phyloP scores from a whole-genome alignment of 2,113 vertebrate genomes.

The Ploceus nigricollis region DNA sequence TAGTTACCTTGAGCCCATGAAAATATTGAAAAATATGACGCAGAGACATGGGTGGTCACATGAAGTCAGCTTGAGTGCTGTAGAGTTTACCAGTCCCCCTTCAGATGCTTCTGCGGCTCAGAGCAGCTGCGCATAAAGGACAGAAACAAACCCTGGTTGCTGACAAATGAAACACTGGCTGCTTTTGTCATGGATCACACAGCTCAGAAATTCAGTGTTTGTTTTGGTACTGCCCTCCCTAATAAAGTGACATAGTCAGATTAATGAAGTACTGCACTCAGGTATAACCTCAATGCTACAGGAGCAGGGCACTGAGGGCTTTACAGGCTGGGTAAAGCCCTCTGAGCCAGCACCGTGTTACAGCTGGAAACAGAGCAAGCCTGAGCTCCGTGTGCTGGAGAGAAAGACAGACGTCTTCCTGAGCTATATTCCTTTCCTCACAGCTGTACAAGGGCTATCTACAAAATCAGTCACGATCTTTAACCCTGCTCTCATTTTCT shows the following conservation, averaged over 20 bases:
- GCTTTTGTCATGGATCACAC: background rate
- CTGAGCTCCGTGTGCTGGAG: background rate
- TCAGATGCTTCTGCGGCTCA: background rate
- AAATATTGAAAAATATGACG: background rate
- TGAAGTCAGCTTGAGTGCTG: background rate
- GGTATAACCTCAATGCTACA: rapidly evolving
- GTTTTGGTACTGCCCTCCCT: background rate
- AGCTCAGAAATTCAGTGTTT: background rate
- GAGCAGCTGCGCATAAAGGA: background rate
- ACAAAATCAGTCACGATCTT: background rate
- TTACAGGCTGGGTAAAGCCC: background rate
- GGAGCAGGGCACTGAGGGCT: background rate
- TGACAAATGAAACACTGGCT: background rate
- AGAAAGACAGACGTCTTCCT: background rate
- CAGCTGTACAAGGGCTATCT: background rate
- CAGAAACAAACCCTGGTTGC: background rate
- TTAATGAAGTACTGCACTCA: background rate
- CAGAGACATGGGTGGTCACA: background rate
- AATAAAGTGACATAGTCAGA: background rate
- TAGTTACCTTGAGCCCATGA: background rate
- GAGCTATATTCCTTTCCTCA: background rate
- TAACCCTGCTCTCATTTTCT: background rate
- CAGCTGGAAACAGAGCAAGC: background rate
- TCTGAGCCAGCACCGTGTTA: rapidly evolving
- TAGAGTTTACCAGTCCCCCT: background rate